Evolutionary conservation across 2,888 invertebrate species (phyloP), one percentile per base, ranked within the genome.

Genomic region (Ormyrus labotus): DNA sequence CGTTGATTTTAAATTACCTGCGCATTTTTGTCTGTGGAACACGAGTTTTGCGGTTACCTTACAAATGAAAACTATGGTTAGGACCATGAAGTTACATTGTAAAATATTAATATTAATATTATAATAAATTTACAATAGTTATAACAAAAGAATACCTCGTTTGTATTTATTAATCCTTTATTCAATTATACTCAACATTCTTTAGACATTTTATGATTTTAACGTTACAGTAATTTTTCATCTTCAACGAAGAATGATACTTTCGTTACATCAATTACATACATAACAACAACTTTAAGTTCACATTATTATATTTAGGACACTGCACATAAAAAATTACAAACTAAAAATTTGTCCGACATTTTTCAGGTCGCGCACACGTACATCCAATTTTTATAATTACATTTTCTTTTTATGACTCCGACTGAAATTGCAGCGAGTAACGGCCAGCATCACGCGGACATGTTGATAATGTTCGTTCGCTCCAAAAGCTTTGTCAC

Each of bases 391-490:
- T 47, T 10, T 11, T 47, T 47, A 45, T 55, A 71, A 7, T 48
- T n/a, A 2, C 48, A 34, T 47, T 57, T 45, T 50, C 7, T 10
- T 50, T n/a, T n/a, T n/a, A 6, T 1, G 10, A 57, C 13, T 51
- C 53, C n/a, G 50, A 50, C 10, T 19, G 7, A 10, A 57, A 58
- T 48, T 50, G 64, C 8, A 67, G 51, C 4, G 10, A 45, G 34
- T 9, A 47, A 65, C 13, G 19, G 13, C 45, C 10, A 47, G 2
- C 10, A n/a, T 89, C 83, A 91, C 6, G 88, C 94, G 0, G 95
- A 94, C 87, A 93, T 95, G 83, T 94, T 94, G 48, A 93, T 91
- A 7, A 94, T 88, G 87, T 94, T 93, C 0, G 95, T 92, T 11
- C 93, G 92, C 77, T 92, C 92, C 50, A 95, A 87, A 81, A 95